These are phyloP conservation scores for Nephrocerus scutellatus DNA, from an alignment of 2,888 invertebrate species.

Conservation along the genomic window DNA sequence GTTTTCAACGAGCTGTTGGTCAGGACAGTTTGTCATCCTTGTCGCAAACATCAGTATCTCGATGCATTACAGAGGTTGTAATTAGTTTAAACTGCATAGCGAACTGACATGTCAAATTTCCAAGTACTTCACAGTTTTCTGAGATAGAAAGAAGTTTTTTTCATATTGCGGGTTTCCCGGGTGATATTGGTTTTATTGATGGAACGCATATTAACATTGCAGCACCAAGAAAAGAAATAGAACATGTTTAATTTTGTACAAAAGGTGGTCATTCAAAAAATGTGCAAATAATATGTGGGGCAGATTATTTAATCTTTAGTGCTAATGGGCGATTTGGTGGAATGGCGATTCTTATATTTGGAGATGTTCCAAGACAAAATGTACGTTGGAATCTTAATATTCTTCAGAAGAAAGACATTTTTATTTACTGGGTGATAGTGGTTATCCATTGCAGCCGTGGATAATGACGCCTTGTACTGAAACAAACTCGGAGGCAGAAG, in stretches of 20 bases:
- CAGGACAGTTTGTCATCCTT: no score
- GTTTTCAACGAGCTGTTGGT: constrained; percentile 2
- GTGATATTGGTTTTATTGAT: no score
- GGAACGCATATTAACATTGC: no score
- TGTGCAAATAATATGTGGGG: no score
- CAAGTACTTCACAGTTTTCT: constrained; percentile 1
- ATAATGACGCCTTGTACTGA: neutral
- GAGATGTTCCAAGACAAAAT: constrained; percentile 3
- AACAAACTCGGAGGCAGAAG: constrained; percentile 1
- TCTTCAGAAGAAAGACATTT: neutral
- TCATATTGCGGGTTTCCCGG: neutral
- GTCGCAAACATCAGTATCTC: constrained; percentile 3
- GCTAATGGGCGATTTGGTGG: constrained; percentile 1
- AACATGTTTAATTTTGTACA: constrained; percentile 1
- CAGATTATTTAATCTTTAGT: neutral
- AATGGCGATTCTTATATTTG: constrained; percentile 6
- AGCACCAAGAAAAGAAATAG: no score
- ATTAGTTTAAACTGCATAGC: constrained; percentile 5
- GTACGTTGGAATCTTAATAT: constrained; percentile 1
- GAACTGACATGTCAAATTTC: constrained; percentile 2
- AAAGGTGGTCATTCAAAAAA: no score
- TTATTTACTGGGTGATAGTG: neutral
- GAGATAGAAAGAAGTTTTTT: constrained; percentile 2
- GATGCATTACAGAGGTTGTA: constrained; percentile 4
- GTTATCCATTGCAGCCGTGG: constrained; percentile 1